These are phyloP conservation scores for Shinisaurus crocodilurus DNA, from an alignment of 2,113 vertebrate genomes.

Conservation along the genomic window DNA sequence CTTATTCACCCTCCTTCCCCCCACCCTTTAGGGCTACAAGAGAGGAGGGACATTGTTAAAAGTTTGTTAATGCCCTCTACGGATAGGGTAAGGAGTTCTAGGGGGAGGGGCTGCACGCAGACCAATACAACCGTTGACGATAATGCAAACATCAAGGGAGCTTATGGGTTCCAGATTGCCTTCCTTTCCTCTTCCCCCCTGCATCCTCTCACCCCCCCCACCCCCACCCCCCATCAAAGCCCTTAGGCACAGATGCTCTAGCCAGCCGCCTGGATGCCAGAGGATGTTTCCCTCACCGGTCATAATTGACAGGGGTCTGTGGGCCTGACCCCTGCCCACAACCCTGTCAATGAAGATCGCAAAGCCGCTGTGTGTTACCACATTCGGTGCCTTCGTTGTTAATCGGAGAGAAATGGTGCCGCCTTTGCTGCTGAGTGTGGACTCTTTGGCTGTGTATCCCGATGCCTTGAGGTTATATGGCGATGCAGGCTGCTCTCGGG, in stretches of 20 bases:
- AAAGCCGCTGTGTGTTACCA: not conserved
- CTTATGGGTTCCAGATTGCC: constrained; percentile 94
- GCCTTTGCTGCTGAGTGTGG: not conserved
- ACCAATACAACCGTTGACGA: constrained; percentile 81
- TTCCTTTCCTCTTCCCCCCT: constrained; percentile 44
- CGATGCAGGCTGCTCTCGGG: not conserved
- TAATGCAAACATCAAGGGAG: constrained; percentile 82
- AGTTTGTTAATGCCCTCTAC: constrained; percentile 61
- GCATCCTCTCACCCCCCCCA: constrained; percentile 42
- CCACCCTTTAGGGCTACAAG: constrained; percentile 35
- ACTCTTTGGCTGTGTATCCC: not conserved
- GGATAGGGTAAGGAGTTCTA: constrained; percentile 70
- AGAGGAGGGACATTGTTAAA: constrained; percentile 67
- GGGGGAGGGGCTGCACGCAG: constrained; percentile 76
- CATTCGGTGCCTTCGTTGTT: not conserved
- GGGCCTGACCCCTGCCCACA: not conserved
- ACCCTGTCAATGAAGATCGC: not conserved
- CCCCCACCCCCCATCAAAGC: constrained; percentile 40
- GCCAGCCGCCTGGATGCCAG: constrained; percentile 50
- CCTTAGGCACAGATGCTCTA: constrained; percentile 70
- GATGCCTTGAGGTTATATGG: not conserved
- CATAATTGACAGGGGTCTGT: constrained; percentile 28
- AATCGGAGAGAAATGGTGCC: not conserved
- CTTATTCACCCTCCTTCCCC: constrained; percentile 59
- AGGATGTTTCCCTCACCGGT: constrained; percentile 16